A percentile compares a stretch with the other conserved stretches of the same genome.
These are phyloP conservation scores for Ochropleura plecta DNA, from an alignment of 2,888 invertebrate genomes.

Conservation along the genomic window DNA sequence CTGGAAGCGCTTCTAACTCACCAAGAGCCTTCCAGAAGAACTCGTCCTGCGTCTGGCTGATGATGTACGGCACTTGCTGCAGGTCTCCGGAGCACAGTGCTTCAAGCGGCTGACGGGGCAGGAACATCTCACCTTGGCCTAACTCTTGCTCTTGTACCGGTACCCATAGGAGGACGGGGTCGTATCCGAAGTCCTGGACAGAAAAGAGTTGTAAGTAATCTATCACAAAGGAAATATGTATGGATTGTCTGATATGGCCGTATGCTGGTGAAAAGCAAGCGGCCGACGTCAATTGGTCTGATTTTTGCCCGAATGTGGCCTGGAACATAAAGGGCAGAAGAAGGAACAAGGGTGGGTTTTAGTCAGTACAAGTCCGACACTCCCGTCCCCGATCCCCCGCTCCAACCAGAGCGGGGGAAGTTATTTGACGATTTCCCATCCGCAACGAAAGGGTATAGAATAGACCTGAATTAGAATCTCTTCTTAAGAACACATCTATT, in stretches of 20 bases:
- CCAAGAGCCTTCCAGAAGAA: constrained; percentile 91
- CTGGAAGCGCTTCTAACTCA: constrained; percentile 75
- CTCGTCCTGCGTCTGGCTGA: constrained; percentile 92
- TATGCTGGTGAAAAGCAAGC: no score
- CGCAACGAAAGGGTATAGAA: no score
- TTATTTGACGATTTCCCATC: no score
- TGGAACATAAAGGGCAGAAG: no score
- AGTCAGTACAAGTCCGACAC: no score
- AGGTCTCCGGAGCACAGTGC: constrained; percentile 90
- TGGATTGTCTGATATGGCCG: not conserved
- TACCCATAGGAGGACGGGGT: constrained; percentile 91
- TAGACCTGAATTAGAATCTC: no score
- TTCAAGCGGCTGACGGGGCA: constrained; percentile 91
- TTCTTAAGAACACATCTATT: no score
- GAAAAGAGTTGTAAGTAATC: not conserved
- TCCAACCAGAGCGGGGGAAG: no score
- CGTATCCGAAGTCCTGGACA: constrained; percentile 88
- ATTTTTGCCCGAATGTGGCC: no score
- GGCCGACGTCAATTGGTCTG: no score
- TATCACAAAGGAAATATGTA: not conserved
- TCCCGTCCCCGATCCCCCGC: no score
- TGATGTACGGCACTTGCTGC: constrained; percentile 91
- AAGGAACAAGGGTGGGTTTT: no score
- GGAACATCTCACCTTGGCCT: constrained; percentile 92
- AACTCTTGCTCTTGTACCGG: constrained; percentile 92